Base-by-base conservation (phyloP, 1,140 invertebrate genomes). In the Euura saliciscinereae region DNA sequence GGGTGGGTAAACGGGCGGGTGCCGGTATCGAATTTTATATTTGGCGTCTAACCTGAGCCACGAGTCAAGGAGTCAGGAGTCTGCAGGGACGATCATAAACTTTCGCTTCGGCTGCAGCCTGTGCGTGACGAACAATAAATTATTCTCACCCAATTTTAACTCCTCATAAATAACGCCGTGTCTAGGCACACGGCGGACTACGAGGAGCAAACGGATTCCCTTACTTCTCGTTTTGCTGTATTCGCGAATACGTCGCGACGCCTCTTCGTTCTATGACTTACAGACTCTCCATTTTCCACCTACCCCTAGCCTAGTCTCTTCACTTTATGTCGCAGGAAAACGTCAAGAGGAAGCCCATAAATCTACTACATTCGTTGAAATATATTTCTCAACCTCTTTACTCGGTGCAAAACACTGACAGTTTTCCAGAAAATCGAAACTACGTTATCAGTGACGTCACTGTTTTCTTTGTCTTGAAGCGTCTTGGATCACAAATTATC, bases 121-220 rank as follows among this genome's bases (percentile, higher is more conserved):
- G 44, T 65, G 51, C 68, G 69, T 75, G 74, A 75, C 70, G 71
- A 75, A 71, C 51, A 75, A 75, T 75, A 75, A 75, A 73, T 75
- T 73, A 75, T 73, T 73, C 71, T 75, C 65, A 73, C 69, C 71
- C 64, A 75, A 75, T 75, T 71, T 73, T 69, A 75, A 71, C 71
- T 71, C 69, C 68, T 71, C 74, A 75, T 75, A 75, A 75, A 75
- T 75, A 75, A 59, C 65, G 64, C 69, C 73, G 45, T 10, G 11
- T 67, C 66, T 67, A 67, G 66, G 66, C 28, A 59, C 51, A 59
- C 51, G 51, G 13, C 51, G 51, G 8, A 11, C 51, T 59, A 59
- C 51, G 51, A 59, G 51, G 59, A 43, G 44, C 51, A 13, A 45
- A 11, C 46, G 44, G 11, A 59, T 45, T 64, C 64, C 72, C 72